phyloP scores from a whole-genome alignment of 2,888 invertebrate genomes.

The Caenorhabditis sp. region DNA sequence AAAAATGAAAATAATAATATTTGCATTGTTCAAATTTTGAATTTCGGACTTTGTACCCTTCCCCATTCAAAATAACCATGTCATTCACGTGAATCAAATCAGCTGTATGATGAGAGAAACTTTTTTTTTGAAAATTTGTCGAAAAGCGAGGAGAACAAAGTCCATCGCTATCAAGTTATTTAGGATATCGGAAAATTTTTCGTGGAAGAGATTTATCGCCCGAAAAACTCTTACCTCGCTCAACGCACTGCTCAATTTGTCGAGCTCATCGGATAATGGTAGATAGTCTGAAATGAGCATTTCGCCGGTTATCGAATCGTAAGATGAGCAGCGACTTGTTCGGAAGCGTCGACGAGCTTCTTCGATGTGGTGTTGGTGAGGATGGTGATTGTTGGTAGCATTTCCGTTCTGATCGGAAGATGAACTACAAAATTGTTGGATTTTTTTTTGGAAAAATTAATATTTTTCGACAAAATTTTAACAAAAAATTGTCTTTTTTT shows the following conservation, averaged over 20 bases:
- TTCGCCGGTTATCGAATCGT: constrained; percentile 42
- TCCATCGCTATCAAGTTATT: background rate
- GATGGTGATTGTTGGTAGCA: constrained; percentile 4
- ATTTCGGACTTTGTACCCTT: background rate
- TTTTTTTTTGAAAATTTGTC: background rate
- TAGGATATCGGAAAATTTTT: constrained; percentile 12
- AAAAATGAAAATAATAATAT: too few relatives aligned
- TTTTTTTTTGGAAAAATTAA: background rate
- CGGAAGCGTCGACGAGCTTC: constrained; percentile 13
- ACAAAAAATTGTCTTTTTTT: too few relatives aligned
- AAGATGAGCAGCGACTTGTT: constrained; percentile 27
- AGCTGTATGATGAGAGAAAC: too few relatives aligned
- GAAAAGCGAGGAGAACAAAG: background rate
- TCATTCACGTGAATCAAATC: background rate
- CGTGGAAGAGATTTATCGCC: constrained; percentile 9
- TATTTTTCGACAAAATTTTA: constrained; percentile 3
- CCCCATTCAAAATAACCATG: background rate
- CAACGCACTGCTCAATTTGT: constrained; percentile 66
- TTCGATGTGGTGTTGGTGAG: background rate
- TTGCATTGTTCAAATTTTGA: too few relatives aligned
- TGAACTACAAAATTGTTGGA: constrained; percentile 10
- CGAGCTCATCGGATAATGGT: constrained; percentile 66
- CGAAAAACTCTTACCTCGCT: constrained; percentile 58
- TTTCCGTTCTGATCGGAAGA: constrained; percentile 35
- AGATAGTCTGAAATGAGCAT: constrained; percentile 37